Percentiles rank a stretch among this genome's conserved stretches.
phyloP scores from a whole-genome alignment of 2,113 vertebrate species.

The Cyprinus carpio region DNA sequence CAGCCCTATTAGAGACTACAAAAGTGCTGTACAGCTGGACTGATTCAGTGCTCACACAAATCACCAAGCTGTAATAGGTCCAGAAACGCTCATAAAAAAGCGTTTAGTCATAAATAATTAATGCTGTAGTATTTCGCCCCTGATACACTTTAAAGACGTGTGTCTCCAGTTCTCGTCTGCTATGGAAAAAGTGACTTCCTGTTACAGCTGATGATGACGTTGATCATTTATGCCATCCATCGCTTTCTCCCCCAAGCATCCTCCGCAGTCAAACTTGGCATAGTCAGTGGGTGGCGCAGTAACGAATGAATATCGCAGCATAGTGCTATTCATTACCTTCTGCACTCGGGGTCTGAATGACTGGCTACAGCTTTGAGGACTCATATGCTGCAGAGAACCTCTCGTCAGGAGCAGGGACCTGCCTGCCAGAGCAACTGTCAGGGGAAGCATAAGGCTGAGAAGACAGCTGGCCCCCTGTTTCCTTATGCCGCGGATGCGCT shows the following conservation, averaged over 20 bases:
- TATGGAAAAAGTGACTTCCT: constrained; percentile 52
- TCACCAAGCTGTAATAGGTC: background rate
- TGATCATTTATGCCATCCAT: constrained; percentile 19
- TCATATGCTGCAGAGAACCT: constrained; percentile 38
- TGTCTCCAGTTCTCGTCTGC: constrained; percentile 6
- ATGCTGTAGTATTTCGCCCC: background rate
- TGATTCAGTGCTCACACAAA: background rate
- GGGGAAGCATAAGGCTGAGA: constrained; percentile 66
- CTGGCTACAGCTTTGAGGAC: constrained; percentile 53
- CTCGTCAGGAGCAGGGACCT: constrained; percentile 13
- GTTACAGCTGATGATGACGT: constrained; percentile 59
- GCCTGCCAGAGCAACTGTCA: constrained; percentile 61
- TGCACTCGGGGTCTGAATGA: constrained; percentile 67
- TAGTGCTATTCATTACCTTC: constrained; percentile 65
- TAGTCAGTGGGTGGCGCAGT: constrained; percentile 9
- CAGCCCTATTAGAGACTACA: background rate
- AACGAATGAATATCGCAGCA: constrained; percentile 49
- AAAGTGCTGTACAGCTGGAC: background rate
- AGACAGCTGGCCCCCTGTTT: constrained; percentile 64
- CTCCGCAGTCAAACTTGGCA: background rate
- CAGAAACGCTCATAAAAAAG: background rate
- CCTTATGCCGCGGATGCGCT: constrained; percentile 46
- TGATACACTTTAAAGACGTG: background rate
- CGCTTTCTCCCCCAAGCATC: constrained; percentile 5
- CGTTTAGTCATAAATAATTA: constrained; percentile 32